Conservation (phyloP, 2,888 invertebrate species). For the Vannuccia rotundouncinata region DNA sequence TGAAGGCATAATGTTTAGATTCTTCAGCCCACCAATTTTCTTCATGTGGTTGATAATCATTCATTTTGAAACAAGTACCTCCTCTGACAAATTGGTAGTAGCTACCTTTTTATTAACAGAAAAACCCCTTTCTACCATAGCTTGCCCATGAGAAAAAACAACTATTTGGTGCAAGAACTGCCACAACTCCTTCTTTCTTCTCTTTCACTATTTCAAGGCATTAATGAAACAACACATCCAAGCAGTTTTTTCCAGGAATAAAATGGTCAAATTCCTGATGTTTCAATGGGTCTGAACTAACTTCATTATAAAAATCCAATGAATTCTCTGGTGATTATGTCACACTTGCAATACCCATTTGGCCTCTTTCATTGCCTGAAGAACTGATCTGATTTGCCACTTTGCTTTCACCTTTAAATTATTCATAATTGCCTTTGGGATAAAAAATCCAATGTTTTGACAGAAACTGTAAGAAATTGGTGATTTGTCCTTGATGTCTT, state of each 20-base stretch:
- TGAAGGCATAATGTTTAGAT: constrained; percentile 15
- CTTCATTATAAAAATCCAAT: neutral
- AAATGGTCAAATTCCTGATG: constrained; percentile 16
- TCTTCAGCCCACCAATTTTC: constrained; percentile 9
- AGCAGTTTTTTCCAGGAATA: neutral
- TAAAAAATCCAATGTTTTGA: neutral
- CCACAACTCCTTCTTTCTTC: constrained; percentile 17
- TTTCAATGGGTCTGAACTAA: constrained; percentile 24
- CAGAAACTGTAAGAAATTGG: constrained; percentile 1
- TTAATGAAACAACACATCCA: constrained; percentile 14
- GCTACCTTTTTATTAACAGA: constrained; percentile 13
- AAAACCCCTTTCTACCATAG: constrained; percentile 12
- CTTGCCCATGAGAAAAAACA: constrained; percentile 13
- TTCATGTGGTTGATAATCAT: constrained; percentile 1
- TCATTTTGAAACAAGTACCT: constrained; percentile 17
- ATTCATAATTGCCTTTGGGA: neutral
- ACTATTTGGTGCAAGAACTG: neutral
- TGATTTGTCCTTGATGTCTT: neutral
- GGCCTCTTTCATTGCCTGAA: neutral
- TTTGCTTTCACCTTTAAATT: neutral
- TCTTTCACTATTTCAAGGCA: constrained; percentile 10
- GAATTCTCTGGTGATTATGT: constrained; percentile 10
- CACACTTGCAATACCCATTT: neutral
- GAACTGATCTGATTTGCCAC: neutral
- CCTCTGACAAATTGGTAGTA: constrained; percentile 24